phyloP scores from a whole-genome alignment of 2,797 vertebrate genomes.

The Spinus olivaceus region DNA sequence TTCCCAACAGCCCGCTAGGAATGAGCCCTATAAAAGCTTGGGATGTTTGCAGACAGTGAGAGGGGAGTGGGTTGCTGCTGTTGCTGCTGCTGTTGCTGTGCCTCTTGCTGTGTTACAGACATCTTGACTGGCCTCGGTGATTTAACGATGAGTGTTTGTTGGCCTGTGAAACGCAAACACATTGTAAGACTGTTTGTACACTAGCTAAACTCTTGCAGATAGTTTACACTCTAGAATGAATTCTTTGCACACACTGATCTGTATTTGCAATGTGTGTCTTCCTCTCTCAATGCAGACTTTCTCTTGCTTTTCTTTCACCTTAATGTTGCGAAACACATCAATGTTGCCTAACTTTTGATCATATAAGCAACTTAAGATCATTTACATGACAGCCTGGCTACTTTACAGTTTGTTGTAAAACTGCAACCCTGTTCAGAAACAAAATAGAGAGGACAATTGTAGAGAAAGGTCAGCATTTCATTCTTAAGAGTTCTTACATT shows the following conservation, averaged over 20 bases:
- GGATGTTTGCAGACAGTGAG: conserved; percentile 64
- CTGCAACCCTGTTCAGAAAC: background rate
- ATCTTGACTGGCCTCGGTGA: conserved; percentile 56
- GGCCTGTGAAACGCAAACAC: conserved; percentile 52
- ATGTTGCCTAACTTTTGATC: conserved; percentile 23
- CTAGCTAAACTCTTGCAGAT: conserved; percentile 24
- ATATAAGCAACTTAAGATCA: background rate
- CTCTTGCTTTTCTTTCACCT: conserved; percentile 13
- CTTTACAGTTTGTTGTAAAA: background rate
- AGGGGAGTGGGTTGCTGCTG: conserved; percentile 2
- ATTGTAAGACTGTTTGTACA: conserved; percentile 32
- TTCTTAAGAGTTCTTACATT: background rate
- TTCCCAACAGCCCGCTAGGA: conserved; percentile 58
- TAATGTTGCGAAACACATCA: background rate
- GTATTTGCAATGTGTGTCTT: background rate
- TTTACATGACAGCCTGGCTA: background rate
- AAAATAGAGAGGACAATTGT: background rate
- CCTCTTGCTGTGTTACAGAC: conserved; percentile 61
- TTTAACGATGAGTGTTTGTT: conserved; percentile 63
- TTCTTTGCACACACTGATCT: conserved; percentile 12
- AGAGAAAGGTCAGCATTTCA: background rate
- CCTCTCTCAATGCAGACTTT: background rate
- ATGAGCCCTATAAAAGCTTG: conserved; percentile 31
- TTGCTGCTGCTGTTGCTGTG: conserved; percentile 34
- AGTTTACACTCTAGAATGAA: conserved; percentile 12